These are phyloP conservation scores for Marasmarcha lunaedactyla DNA, from an alignment of 2,888 invertebrate species.

Conservation along the genomic window DNA sequence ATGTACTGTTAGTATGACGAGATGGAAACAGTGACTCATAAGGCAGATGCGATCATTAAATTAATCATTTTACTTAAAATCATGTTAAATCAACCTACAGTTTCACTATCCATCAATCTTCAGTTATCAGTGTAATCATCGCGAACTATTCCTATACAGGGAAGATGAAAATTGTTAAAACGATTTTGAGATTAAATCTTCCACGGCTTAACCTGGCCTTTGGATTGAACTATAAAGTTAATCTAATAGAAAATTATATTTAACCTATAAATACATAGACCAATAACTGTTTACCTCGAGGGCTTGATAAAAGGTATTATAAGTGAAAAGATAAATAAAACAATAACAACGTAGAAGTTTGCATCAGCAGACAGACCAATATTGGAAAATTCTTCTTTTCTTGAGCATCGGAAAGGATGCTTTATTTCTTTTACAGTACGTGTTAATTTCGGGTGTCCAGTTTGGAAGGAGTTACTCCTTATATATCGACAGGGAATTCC, in stretches of 20 bases:
- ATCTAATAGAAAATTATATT: too few species aligned
- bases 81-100: too few species aligned
- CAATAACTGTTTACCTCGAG: not conserved
- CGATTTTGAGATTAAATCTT: too few species aligned
- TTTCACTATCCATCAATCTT: too few species aligned
- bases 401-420: not conserved
- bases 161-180: too few species aligned
- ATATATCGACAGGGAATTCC: constrained; percentile 25
- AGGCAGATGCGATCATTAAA: too few species aligned
- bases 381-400: not conserved
- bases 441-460: constrained; percentile 17
- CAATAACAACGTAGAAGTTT: constrained; percentile 1
- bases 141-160: too few species aligned
- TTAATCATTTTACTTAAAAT: too few species aligned
- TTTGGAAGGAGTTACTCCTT: constrained; percentile 6
- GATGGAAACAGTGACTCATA: not conserved
- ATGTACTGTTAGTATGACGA: not conserved
- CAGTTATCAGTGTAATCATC: too few species aligned
- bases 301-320: constrained; percentile 1
- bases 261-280: too few species aligned
- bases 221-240: too few species aligned
- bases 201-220: too few species aligned
- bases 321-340: constrained; percentile 1
- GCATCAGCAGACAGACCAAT: constrained; percentile 1
- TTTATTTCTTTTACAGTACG: not conserved